Evolutionary conservation across 2,888 invertebrate genomes (phyloP), one percentile per base, ranked within the genome.

Genomic region (Fabriciana adippe): DNA sequence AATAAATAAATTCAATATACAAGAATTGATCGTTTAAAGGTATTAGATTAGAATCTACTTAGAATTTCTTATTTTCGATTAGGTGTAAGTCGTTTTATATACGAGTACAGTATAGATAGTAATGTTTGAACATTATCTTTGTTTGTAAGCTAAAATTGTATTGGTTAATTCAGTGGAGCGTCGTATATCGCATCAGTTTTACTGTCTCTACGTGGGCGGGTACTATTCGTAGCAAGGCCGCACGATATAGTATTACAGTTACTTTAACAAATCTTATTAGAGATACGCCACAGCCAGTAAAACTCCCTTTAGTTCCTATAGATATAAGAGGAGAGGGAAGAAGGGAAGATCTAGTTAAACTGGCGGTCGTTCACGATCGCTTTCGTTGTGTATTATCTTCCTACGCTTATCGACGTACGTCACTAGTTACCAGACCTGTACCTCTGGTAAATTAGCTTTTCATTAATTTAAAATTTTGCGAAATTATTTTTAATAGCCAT

Each of bases 211-310:
- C 83, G 92, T 92, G 82, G 92, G 91, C 89, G 90, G 84, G 75
- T 81, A 84, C 91, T 92, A 92, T 92, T 92, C 89, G 81, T 78
- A 85, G 90, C 92, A 91, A 92, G 92, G 92, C 87, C 90, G 83
- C 69, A 76, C 83, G 85, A 91, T 90, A 92, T 92, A 90, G 88
- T 89, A 85, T 91, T 92, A 88, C 92, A 89, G 78, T 79, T 70
- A 75, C 76, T 73, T 74, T 75, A 74, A 77, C 87, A 83, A 84
- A 64, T 55, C 70, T 72, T 70, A 71, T 67, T 67, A 73, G 77
- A 76, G 64, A 76, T 72, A 69, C 71, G 68, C 57, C 72, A 64
- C 73, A 66, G 71, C 69, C 26, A 45, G 56, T 64, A 63, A 59
- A 64, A 75, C 69, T 67, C 73, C 68, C 71, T 63, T 67, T 61